These are phyloP conservation scores for Notiomystis cincta DNA, from an alignment of 2,113 vertebrate species.

Conservation along the genomic window DNA sequence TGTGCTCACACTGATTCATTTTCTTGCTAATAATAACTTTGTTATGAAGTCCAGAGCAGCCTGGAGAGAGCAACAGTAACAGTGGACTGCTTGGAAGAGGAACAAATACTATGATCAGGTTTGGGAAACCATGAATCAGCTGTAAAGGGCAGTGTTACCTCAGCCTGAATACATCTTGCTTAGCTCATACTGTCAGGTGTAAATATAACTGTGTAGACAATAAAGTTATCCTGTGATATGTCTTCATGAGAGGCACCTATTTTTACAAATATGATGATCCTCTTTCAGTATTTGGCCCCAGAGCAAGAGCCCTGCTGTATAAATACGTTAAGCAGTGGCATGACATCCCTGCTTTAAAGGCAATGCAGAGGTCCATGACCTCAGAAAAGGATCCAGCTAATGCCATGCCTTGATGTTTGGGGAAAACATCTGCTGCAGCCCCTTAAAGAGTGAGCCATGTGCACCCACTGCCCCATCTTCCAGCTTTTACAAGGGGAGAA, in stretches of 20 bases:
- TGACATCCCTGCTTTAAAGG: not conserved
- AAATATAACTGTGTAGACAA: conserved; percentile 18
- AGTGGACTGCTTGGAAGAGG: conserved; percentile 7
- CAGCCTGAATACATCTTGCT: not conserved
- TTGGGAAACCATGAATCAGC: conserved; percentile 58
- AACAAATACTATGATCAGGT: not conserved
- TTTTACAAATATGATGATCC: conserved; percentile 24
- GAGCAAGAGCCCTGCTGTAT: not conserved
- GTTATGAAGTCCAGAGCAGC: conserved; percentile 14
- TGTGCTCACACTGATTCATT: not conserved
- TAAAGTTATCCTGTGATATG: not conserved
- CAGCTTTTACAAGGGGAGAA: not conserved
- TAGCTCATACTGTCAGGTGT: conserved; percentile 22
- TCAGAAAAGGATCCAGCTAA: not conserved
- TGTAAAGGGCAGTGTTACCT: conserved; percentile 10
- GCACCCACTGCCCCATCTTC: not conserved
- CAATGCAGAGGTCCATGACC: not conserved
- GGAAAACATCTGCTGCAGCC: not conserved
- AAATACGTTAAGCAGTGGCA: not conserved
- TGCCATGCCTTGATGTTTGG: not conserved
- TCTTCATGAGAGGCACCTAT: conserved; percentile 13
- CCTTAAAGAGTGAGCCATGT: not conserved
- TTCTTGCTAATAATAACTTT: conserved; percentile 9
- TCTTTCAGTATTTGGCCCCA: not conserved
- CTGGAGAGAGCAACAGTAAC: conserved; percentile 4